These are phyloP conservation scores for Salpingus planirostris DNA, from an alignment of 2,888 invertebrate species.

Conservation along the genomic window DNA sequence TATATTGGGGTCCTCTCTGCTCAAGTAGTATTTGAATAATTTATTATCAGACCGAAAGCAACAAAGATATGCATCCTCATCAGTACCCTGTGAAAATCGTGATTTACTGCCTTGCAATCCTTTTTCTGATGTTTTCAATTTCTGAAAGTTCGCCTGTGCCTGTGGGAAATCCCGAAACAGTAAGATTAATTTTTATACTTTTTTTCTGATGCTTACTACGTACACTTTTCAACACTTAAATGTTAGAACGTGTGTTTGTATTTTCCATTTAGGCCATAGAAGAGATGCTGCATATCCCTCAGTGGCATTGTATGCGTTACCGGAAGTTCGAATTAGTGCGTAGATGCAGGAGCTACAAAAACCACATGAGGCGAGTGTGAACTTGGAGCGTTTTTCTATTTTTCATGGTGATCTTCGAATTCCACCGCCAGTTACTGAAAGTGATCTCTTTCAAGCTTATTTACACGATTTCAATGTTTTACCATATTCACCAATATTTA, in stretches of 20 bases:
- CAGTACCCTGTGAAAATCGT: constrained; percentile 1
- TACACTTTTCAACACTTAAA: too few species aligned
- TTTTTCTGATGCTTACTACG: too few species aligned
- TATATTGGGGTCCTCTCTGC: too few species aligned
- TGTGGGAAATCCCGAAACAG: constrained; percentile 17
- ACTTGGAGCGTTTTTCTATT: too few species aligned
- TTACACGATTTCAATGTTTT: too few species aligned
- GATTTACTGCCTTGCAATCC: too few species aligned
- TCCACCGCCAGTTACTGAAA: too few species aligned
- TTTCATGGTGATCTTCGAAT: too few species aligned
- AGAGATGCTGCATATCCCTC: constrained; percentile 69
- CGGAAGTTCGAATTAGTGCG: constrained; percentile 69
- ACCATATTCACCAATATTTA: too few species aligned
- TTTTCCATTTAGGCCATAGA: constrained; percentile 52
- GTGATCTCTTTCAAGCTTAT: too few species aligned
- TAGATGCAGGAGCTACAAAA: constrained; percentile 67
- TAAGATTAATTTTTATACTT: constrained; percentile 7
- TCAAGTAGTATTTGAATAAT: neutral
- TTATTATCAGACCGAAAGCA: neutral
- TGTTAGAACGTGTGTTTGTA: too few species aligned
- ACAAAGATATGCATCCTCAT: constrained; percentile 1
- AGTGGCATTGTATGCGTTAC: constrained; percentile 78
- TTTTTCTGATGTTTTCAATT: neutral
- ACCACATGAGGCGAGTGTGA: constrained; percentile 32
- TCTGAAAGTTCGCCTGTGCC: constrained; percentile 6